Base-by-base conservation (phyloP, 2,888 invertebrate species). In the Lasius fuliginosus region DNA sequence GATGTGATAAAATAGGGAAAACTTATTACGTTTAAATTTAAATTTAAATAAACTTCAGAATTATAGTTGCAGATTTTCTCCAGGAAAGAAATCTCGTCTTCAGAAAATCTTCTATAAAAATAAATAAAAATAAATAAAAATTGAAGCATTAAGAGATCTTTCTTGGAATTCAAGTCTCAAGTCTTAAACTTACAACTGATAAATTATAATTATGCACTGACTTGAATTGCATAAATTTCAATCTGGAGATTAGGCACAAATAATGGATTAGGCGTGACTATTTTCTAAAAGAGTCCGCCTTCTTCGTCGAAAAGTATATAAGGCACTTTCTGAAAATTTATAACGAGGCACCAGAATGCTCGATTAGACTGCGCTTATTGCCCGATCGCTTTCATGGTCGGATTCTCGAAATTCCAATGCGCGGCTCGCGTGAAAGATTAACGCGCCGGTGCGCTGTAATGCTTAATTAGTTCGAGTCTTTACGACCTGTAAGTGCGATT, bases 401-500 rank as follows among this genome's bases (percentile, higher is more conserved):
- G 42, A 79, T 79, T 79, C 79, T 69, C 69, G 69, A 69, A 40
- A 79, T 79, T 79, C 69, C 58, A 33, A 33, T 60, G 58, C 30
- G 30, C 3, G 23, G 1, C n/a, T 58, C 56, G 42, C 69, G 46
- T 79, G 58, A 69, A 69, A 79, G 79, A 79, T 79, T 79, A 79
- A 79, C 42, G 58, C 33, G 42, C 58, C 42, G 33, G n/a, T 27
- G 9, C 42, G 40, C 73, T 15, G 33, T 67, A 76, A 65, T 58
- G 74, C 23, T 76, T 82, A 82, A 76, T 79, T 71, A 69, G 79
- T 77, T 77, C 68, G 68, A 36, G 30, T 69, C 33, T 79, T 79
- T 79, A 76, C 67, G 65, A 76, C 46, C 67, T 76, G 58, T 67
- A 76, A 49, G 76, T 12, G 46, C 58, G 56, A 46, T 58, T 58